Evolutionary conservation across 1,140 invertebrate species (phyloP).

Genomic region (Zaprionus vittiger): DNA sequence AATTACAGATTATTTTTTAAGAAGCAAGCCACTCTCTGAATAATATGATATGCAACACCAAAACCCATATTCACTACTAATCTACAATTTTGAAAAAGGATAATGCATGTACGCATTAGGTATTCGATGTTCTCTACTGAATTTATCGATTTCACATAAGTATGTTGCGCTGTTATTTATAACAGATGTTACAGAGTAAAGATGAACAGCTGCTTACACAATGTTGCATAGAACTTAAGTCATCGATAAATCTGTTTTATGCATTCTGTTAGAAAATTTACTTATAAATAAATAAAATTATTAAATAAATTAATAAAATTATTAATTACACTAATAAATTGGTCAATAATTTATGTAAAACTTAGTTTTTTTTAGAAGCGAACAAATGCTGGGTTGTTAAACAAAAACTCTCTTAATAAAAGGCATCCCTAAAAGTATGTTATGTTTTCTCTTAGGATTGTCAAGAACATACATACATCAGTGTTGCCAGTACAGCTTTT

Average conservation of each 20-base stretch:
- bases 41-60: no score
- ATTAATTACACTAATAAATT: background rate
- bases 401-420: constrained; percentile 8
- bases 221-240: background rate
- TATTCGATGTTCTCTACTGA: background rate
- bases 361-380: no score
- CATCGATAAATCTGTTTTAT: background rate
- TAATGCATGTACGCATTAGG: background rate
- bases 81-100: no score
- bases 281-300: background rate
- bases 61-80: no score
- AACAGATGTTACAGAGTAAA: background rate
- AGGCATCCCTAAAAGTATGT: constrained; percentile 18
- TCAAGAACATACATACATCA: constrained; percentile 10
- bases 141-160: background rate
- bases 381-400: background rate
- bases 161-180: background rate
- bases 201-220: background rate
- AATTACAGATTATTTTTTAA: no score
- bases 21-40: no score
- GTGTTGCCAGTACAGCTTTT: no score
- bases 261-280: background rate
- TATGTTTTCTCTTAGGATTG: constrained; percentile 21
- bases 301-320: background rate
- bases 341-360: no score